Evolutionary conservation across 1,140 invertebrate species (phyloP).

Genomic region (Drosophila sechellia): DNA sequence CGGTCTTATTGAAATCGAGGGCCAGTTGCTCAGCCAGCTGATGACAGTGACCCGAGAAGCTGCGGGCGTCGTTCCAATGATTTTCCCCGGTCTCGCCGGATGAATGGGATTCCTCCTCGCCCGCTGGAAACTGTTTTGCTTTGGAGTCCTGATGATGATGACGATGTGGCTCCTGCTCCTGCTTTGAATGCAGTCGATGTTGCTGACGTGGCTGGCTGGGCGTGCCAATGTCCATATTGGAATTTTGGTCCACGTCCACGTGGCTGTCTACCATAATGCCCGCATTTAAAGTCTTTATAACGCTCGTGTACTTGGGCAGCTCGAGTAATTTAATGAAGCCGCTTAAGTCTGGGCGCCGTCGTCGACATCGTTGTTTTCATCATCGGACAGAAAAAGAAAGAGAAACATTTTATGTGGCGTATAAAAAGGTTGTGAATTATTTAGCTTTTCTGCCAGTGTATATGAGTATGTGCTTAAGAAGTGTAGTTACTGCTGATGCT

Average conservation of each 20-base stretch:
- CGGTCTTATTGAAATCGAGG: slow-evolving; percentile 77
- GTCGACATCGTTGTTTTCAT: slow-evolving; percentile 29
- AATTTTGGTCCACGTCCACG: slow-evolving; percentile 38
- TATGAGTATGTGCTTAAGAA: slow-evolving; percentile 34
- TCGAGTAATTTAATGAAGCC: slow-evolving; percentile 83
- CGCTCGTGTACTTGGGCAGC: slow-evolving; percentile 79
- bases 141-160: slow-evolving; percentile 29
- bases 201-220: slow-evolving; percentile 61
- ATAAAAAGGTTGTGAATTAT: slow-evolving; percentile 70
- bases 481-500: slow-evolving; percentile 64
- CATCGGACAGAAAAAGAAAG: slow-evolving; percentile 34
- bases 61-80: slow-evolving; percentile 52
- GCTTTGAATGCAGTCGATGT: slow-evolving; percentile 17
- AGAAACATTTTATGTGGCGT: slow-evolving; percentile 70
- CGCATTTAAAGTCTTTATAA: slow-evolving; percentile 83
- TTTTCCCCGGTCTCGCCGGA: slow-evolving; percentile 30
- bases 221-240: slow-evolving; percentile 58
- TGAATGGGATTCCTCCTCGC: slow-evolving; percentile 31
- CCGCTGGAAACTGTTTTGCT: slow-evolving; percentile 50
- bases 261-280: slow-evolving; percentile 77
- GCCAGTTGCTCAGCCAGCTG: slow-evolving; percentile 73
- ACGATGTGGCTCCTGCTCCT: slow-evolving; percentile 15
- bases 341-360: slow-evolving; percentile 77
- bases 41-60: slow-evolving; percentile 69
- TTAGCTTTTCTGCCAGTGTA: slow-evolving; percentile 42